Conservation (phyloP, 2,888 invertebrate genomes). For the Cabera pusaria region DNA sequence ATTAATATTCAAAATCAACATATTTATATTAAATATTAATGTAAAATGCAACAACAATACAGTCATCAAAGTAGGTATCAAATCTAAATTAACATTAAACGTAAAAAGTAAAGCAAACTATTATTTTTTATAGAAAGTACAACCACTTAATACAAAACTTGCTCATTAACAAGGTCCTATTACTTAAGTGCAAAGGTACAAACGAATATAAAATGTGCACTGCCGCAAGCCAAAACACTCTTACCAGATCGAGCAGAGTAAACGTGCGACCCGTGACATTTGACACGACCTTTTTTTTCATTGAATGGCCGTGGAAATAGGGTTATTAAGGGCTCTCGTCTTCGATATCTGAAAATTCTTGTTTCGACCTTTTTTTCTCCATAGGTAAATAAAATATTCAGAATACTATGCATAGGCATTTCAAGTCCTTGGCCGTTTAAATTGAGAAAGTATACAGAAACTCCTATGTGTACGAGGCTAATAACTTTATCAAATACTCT, state of each 20-base stretch:
- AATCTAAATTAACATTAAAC: too few species aligned
- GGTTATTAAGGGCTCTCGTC: conserved; percentile 10
- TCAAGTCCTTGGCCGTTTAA: neutral
- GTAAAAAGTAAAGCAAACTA: too few species aligned
- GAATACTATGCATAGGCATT: neutral
- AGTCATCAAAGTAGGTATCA: too few species aligned
- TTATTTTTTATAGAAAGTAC: too few species aligned
- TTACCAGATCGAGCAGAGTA: conserved; percentile 21
- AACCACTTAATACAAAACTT: too few species aligned
- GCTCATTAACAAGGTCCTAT: neutral
- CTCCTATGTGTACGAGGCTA: too few species aligned
- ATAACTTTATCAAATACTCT: too few species aligned
- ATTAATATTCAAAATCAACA: too few species aligned
- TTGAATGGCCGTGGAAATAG: conserved; percentile 19
- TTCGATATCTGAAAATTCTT: conserved; percentile 9
- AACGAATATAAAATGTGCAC: conserved; percentile 20
- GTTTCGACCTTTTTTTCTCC: conserved; percentile 5
- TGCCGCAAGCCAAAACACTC: conserved; percentile 15
- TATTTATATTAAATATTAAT: too few species aligned
- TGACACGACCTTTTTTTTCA: conserved; percentile 30
- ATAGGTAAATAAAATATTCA: conserved; percentile 8
- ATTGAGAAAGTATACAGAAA: too few species aligned
- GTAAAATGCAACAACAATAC: too few species aligned
- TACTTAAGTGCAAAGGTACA: conserved; percentile 5
- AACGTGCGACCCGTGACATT: conserved; percentile 27